Percentiles rank a stretch among this genome's conserved stretches.
Conservation (phyloP, 2,888 invertebrate species). For the Melanchra persicariae region DNA sequence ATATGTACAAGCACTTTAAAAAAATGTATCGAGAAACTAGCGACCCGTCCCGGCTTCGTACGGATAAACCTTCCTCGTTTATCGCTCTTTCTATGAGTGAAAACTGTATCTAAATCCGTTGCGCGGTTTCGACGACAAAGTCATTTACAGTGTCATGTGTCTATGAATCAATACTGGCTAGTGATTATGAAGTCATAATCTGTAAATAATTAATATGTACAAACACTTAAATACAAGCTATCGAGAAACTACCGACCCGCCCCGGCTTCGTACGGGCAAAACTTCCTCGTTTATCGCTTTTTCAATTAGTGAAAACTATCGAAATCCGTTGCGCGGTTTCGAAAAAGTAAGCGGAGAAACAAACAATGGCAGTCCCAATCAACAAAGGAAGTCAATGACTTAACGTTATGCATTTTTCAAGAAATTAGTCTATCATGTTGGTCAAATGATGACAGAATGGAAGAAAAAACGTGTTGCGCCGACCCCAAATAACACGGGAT, state of each 20-base stretch:
- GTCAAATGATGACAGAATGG: too few species aligned
- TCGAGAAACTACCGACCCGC: neutral
- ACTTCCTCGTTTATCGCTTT: too few species aligned
- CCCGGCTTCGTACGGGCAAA: too few species aligned
- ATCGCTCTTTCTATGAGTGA: neutral
- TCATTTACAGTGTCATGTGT: neutral
- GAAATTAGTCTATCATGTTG: too few species aligned
- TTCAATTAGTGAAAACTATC: neutral
- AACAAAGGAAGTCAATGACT: too few species aligned
- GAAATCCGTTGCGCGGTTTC: neutral
- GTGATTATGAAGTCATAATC: neutral
- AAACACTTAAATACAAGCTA: neutral
- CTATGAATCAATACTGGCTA: slow-evolving; percentile 11
- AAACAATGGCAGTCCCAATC: too few species aligned
- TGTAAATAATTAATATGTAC: neutral
- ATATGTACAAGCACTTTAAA: neutral
- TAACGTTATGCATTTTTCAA: too few species aligned
- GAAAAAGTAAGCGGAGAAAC: neutral
- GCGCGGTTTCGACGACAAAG: neutral
- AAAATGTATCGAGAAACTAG: neutral
- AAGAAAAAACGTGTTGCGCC: too few species aligned
- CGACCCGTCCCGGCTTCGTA: too few species aligned
- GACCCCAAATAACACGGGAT: too few species aligned
- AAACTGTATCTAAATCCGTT: too few species aligned
- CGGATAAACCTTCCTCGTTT: too few species aligned